These are phyloP conservation scores for Hemichromis elongatus DNA, from an alignment of 2,113 vertebrate species.

Conservation along the genomic window DNA sequence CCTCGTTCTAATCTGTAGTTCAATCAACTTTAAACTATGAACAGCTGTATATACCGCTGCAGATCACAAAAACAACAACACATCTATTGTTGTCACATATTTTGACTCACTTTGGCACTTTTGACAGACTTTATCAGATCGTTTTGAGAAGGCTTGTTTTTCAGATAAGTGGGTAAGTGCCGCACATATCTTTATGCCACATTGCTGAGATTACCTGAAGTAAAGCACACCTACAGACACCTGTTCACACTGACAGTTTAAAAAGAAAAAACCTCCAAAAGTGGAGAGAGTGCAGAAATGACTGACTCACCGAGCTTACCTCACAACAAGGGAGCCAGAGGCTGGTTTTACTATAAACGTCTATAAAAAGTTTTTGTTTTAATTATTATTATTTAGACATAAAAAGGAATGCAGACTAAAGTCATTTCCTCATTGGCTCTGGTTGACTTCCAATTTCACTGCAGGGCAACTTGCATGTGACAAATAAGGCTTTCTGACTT, in stretches of 20 bases:
- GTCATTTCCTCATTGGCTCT: not conserved
- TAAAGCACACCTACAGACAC: not conserved
- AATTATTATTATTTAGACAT: not conserved
- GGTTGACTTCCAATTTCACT: too few species aligned
- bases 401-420: not conserved
- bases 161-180: not conserved
- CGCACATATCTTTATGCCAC: fast-evolving
- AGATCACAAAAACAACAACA: not conserved
- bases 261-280: not conserved
- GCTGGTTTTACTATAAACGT: not conserved
- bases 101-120: not conserved
- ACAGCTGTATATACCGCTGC: not conserved
- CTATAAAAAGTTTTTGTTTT: not conserved
- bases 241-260: not conserved
- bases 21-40: not conserved
- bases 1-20: not conserved
- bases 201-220: not conserved
- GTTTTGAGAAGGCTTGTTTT: not conserved
- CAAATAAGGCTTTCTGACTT: too few species aligned
- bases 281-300: not conserved
- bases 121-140: not conserved
- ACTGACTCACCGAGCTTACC: not conserved
- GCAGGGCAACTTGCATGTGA: too few species aligned
- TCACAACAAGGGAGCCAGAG: not conserved
- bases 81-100: not conserved